Conservation (phyloP, 1,140 invertebrate species). For the Caerostris darwini region DNA sequence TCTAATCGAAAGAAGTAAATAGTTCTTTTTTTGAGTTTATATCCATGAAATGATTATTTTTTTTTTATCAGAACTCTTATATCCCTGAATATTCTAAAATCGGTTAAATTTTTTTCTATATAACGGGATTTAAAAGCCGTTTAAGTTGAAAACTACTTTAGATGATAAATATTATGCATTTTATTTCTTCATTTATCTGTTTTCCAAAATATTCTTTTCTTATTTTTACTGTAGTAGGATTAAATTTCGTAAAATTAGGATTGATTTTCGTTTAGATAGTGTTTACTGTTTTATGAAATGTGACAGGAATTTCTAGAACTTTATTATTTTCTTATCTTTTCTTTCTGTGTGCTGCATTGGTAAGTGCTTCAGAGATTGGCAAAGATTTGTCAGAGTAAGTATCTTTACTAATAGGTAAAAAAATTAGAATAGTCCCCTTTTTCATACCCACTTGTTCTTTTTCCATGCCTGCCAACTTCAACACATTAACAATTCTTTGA, state of each 20-base stretch:
- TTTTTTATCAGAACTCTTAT: too few species aligned
- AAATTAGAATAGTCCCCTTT: background rate
- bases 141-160: background rate
- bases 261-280: background rate
- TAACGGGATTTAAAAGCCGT: too few species aligned
- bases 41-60: too few species aligned
- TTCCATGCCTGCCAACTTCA: too few species aligned
- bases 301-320: slow-evolving; percentile 62
- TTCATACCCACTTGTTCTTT: too few species aligned
- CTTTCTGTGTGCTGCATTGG: slow-evolving; percentile 78
- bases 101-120: too few species aligned
- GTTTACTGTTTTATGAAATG: background rate
- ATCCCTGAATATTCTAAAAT: too few species aligned
- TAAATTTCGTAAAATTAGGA: background rate
- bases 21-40: too few species aligned
- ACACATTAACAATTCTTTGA: too few species aligned
- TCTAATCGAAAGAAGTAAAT: too few species aligned
- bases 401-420: background rate
- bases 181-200: background rate
- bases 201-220: background rate
- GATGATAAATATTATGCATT: background rate
- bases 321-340: slow-evolving; percentile 74
- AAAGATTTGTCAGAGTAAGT: slow-evolving; percentile 78
- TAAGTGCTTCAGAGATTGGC: slow-evolving; percentile 78
- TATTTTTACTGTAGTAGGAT: background rate